phyloP scores from a whole-genome alignment of 30 jellyfish, hydroid and myxozoan genomes.

The Chrysaora quinquecirrha region DNA sequence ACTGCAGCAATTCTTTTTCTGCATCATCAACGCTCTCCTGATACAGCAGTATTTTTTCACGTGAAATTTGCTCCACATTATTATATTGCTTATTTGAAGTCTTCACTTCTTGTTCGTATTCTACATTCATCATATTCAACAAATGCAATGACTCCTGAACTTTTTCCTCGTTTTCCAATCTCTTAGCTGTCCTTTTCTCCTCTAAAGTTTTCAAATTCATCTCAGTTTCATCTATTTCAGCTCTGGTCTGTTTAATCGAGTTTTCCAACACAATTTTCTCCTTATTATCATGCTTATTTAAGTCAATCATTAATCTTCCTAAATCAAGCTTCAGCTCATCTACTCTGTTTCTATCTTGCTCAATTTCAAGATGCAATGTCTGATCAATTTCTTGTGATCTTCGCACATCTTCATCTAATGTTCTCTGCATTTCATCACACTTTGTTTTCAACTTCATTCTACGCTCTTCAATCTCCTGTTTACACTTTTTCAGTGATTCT shows the following conservation, averaged over 20 bases:
- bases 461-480: constrained; percentile 59
- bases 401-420: constrained; percentile 43
- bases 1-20: constrained; percentile 83
- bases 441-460: constrained; percentile 27
- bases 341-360: constrained; percentile 43
- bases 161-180: constrained; percentile 72
- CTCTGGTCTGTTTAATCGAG: constrained; percentile 27
- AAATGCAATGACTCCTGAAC: constrained; percentile 68
- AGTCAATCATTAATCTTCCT: constrained; percentile 53
- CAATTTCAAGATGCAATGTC: constrained; percentile 38
- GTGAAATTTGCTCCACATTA: constrained; percentile 77
- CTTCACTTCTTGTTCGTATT: constrained; percentile 65
- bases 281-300: constrained; percentile 39
- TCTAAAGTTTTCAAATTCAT: constrained; percentile 44
- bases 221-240: constrained; percentile 58
- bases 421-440: constrained; percentile 43
- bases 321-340: constrained; percentile 71
- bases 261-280: constrained; percentile 22
- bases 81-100: constrained; percentile 46
- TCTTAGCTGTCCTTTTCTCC: constrained; percentile 46
- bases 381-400: constrained; percentile 41
- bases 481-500: constrained; percentile 37
- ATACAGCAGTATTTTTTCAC: constrained; percentile 75
- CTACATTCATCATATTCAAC: constrained; percentile 62
- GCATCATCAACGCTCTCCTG: constrained; percentile 91